Conservation (phyloP, 2,888 invertebrate genomes). For the Lasioglossum villosulum region DNA sequence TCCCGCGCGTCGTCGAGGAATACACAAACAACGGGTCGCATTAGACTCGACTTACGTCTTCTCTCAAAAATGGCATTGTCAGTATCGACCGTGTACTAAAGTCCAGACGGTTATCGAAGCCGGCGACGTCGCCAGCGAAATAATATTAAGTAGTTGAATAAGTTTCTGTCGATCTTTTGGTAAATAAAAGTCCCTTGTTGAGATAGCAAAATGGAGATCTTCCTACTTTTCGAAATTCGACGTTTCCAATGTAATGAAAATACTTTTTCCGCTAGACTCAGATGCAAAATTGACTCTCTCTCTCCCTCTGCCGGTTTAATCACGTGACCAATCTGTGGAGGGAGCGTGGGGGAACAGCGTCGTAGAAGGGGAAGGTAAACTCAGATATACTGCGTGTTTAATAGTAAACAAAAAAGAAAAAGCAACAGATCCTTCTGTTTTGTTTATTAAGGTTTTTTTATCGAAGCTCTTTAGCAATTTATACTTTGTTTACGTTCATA, state of each 20-base stretch:
- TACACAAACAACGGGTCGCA: neutral
- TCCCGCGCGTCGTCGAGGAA: neutral
- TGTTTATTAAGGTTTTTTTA: no score
- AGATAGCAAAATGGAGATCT: neutral
- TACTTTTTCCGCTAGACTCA: neutral
- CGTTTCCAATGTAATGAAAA: neutral
- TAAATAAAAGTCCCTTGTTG: neutral
- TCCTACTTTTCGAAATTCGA: neutral
- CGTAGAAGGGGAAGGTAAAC: no score
- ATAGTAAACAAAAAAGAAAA: no score
- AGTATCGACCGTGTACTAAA: neutral
- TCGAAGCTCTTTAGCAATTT: no score
- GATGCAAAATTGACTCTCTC: no score
- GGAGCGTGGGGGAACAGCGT: no score
- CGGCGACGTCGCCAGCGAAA: neutral
- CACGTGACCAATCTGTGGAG: no score
- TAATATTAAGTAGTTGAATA: neutral
- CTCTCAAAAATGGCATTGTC: neutral
- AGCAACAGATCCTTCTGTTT: no score
- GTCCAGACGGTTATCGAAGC: neutral
- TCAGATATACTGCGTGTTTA: no score
- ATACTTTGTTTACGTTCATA: no score
- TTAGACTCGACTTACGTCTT: conserved; percentile 2
- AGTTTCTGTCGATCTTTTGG: neutral
- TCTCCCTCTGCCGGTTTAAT: no score